These are phyloP conservation scores for Oceanodroma tethys DNA, from an alignment of 2,113 vertebrate species.

Conservation along the genomic window DNA sequence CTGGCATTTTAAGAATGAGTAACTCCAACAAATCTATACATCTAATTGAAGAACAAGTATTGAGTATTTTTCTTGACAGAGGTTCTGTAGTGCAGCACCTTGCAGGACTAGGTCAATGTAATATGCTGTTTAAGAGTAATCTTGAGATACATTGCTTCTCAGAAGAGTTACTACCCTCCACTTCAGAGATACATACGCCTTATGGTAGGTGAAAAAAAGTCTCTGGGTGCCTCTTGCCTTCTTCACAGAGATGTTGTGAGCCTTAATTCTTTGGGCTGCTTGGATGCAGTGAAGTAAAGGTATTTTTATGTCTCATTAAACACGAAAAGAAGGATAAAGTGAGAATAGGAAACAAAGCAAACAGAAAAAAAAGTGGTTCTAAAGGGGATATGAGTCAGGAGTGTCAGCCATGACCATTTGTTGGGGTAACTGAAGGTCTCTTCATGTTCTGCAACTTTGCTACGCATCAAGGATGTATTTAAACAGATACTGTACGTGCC, in stretches of 20 bases:
- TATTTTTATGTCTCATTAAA: conserved; percentile 21
- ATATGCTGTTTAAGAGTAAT: background rate
- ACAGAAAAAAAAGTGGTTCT: background rate
- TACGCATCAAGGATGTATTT: background rate
- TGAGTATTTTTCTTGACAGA: background rate
- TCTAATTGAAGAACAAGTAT: background rate
- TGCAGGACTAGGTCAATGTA: background rate
- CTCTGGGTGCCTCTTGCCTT: background rate
- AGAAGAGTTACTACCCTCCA: background rate
- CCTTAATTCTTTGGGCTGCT: background rate
- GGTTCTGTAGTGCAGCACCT: background rate
- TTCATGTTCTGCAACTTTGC: background rate
- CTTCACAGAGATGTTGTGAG: background rate
- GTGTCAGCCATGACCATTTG: background rate
- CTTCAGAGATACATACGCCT: background rate
- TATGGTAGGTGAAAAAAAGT: background rate
- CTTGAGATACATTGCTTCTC: background rate
- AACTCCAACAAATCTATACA: background rate
- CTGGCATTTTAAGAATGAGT: background rate
- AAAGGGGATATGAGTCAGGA: background rate
- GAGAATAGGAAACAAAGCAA: background rate
- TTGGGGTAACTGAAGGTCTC: background rate
- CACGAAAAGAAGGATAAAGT: background rate
- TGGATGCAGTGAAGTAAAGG: background rate
- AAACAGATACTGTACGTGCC: background rate